Evolutionary conservation across 2,113 vertebrate genomes (phyloP).

Genomic region (Prionailurus viverrinus): DNA sequence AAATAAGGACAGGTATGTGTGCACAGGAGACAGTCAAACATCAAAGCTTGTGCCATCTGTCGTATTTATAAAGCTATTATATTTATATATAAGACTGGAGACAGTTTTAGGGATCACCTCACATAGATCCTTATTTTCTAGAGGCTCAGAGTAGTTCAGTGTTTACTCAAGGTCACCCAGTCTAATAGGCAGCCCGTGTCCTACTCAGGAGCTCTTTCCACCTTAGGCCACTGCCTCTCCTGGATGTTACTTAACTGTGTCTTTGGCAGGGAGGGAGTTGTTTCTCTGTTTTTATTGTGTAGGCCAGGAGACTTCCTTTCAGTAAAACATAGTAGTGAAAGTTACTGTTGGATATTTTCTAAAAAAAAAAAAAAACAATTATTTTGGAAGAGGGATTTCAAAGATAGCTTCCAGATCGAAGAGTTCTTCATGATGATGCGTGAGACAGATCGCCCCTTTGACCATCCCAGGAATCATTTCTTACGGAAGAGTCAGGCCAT

Average conservation of each 20-base stretch:
- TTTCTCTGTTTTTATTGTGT: not conserved
- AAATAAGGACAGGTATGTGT: not conserved
- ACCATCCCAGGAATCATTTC: not conserved
- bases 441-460: not conserved
- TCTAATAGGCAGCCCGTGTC: not conserved
- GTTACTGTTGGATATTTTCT: not conserved
- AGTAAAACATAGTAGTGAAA: not conserved
- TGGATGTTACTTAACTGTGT: not conserved
- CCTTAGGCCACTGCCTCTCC: not conserved
- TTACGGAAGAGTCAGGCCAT: not conserved
- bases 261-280: not conserved
- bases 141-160: not conserved
- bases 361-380: not conserved
- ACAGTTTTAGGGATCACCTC: not conserved
- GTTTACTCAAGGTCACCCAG: not conserved
- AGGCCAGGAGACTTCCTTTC: not conserved
- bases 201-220: not conserved
- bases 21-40: conserved; percentile 11
- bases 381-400: conserved; percentile 26
- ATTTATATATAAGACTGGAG: not conserved
- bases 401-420: not conserved
- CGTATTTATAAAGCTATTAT: conserved; percentile 6
- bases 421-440: not conserved
- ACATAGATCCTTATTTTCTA: not conserved
- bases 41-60: not conserved